Percentiles rank a stretch among this genome's conserved stretches.
Conservation (phyloP, 1,140 invertebrate species). For the Tetraneura akinire region DNA sequence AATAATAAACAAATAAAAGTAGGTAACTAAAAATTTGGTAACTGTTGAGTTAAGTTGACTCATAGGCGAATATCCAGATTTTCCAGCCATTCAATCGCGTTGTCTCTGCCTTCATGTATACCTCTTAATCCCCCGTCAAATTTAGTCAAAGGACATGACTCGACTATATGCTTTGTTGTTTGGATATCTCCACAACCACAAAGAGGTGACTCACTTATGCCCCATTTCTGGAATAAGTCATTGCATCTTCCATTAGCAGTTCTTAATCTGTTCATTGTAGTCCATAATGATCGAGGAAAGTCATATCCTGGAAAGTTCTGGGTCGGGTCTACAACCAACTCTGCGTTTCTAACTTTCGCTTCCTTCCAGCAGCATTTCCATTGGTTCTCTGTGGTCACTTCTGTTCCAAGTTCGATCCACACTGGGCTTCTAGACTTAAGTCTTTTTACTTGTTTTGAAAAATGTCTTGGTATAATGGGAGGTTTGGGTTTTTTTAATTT, state of each 20-base stretch:
- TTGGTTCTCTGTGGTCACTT: slow-evolving; percentile 12
- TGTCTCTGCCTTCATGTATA: neutral
- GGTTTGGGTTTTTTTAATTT: slow-evolving; percentile 27
- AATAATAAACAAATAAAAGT: neutral
- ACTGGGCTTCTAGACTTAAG: slow-evolving; percentile 36
- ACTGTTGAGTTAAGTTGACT: slow-evolving; percentile 27
- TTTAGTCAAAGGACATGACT: slow-evolving; percentile 13
- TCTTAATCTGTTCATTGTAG: slow-evolving; percentile 21
- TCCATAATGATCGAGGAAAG: slow-evolving; percentile 11
- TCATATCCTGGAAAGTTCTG: slow-evolving; percentile 28
- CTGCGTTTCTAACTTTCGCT: neutral
- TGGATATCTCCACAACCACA: slow-evolving; percentile 41
- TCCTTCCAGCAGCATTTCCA: neutral
- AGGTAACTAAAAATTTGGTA: neutral
- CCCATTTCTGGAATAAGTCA: slow-evolving; percentile 14
- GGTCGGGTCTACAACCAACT: slow-evolving; percentile 1
- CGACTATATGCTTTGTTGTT: slow-evolving; percentile 22
- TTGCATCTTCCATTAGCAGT: slow-evolving; percentile 25
- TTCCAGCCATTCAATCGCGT: slow-evolving; percentile 31
- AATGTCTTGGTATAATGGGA: slow-evolving; percentile 13
- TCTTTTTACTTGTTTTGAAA: slow-evolving; percentile 5
- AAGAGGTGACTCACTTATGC: slow-evolving; percentile 27
- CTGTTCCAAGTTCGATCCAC: slow-evolving; percentile 15
- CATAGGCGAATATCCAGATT: slow-evolving; percentile 28
- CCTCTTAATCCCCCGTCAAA: slow-evolving; percentile 8